These are phyloP conservation scores for Drosophila obscura DNA, from an alignment of 1,140 invertebrate genomes.

Conservation along the genomic window DNA sequence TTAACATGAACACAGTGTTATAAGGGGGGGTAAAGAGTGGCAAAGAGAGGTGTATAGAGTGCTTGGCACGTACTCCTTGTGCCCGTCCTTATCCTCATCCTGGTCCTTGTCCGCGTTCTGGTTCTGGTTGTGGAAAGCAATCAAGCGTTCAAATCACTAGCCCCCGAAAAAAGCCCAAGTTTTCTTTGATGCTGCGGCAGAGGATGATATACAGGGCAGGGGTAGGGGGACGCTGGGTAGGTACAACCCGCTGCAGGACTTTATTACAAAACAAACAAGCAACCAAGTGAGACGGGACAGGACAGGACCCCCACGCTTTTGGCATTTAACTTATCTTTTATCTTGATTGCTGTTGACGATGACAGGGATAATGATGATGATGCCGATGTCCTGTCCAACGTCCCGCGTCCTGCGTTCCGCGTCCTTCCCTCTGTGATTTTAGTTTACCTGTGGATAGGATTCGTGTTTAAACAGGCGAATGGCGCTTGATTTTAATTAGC, in stretches of 20 bases:
- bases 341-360: constrained; percentile 82
- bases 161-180: constrained; percentile 73
- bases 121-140: constrained; percentile 50
- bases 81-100: constrained; percentile 4
- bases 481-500: constrained; percentile 81
- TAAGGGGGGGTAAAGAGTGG: constrained; percentile 1
- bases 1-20: constrained; percentile 72
- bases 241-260: constrained; percentile 50
- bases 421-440: constrained; percentile 48
- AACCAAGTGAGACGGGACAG: constrained; percentile 25
- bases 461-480: constrained; percentile 74
- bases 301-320: constrained; percentile 25
- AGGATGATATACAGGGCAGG: constrained; percentile 17
- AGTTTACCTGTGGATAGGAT: constrained; percentile 61
- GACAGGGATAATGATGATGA: constrained; percentile 82
- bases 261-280: constrained; percentile 79
- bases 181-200: constrained; percentile 68
- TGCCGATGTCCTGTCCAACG: constrained; percentile 28
- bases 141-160: constrained; percentile 80
- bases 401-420: constrained; percentile 21
- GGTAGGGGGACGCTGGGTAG: constrained; percentile 3
- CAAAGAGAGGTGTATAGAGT: constrained; percentile 47
- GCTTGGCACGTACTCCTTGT: constrained; percentile 65
- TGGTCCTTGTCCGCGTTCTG: constrained; percentile 8
- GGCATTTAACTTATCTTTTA: constrained; percentile 82